Evolutionary conservation across 2,113 vertebrate genomes (phyloP), one percentile per base, ranked within the genome.

Genomic region (Paradoxurus hermaphroditus): DNA sequence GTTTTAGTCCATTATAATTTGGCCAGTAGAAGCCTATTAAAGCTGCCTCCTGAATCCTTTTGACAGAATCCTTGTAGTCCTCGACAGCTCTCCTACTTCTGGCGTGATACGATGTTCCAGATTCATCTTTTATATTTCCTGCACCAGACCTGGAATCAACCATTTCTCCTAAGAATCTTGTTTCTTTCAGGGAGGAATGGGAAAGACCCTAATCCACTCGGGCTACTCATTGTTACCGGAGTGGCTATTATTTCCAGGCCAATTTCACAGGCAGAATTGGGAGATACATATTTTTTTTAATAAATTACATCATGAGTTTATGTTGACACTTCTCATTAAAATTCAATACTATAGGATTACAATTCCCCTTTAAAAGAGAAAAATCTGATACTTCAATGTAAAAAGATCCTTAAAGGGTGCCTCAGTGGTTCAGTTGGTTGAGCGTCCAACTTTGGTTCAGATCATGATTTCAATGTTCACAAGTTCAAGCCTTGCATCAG

Each of bases 351-450:
- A 92, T 23, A 79, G 46, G 21, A n/a, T 94, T 90, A 73, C 9
- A 94, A 21, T 56, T 73, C 18, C 15, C 36, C 86, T 92, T 88
- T 65, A 88, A 90, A 96, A 93, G 46, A 93, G 77, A 94, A 91
- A 51, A 25, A n/a, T 65, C 87, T 72, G 34, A 46, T 46, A 46
- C 27, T 46, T 75, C 72, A 75, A 5, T 29, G 16, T 8, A 31
- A 73, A 73, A 75, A 44, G 16, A 75, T 75, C 27, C 41, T 46
- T 44, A 31, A 75, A 73, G 27, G 72, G 27, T 0, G 0, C 72
- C 41, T 75, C 12, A 27, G 41, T 75, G 41, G 27, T 23, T 46
- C 27, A 75, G 3, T 44, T 1, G 0, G 41, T 75, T 46, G 44
- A 16, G 27, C 8, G 7, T 75, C 72, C 14, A 25, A 13, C 72